Base-by-base conservation (phyloP, 2,113 vertebrate genomes). In the Cebidichthys violaceus region DNA sequence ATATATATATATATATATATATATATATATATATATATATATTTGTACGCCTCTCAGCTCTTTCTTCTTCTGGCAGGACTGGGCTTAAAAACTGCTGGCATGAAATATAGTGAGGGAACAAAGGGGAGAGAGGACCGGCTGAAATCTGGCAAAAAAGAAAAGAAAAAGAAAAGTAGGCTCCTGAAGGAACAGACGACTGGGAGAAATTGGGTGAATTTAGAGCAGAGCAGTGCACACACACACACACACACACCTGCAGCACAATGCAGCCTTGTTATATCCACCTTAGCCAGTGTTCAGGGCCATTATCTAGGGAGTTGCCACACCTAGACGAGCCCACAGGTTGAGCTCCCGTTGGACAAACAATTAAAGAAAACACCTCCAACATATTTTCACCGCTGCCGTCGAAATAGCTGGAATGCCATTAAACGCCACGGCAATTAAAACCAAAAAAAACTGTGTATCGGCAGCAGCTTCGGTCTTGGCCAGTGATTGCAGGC, bases 261-360 rank as follows among this genome's bases (percentile, higher is more conserved):
- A 89, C 79, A 92, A 72, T 87, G 75, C 72, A 75, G 88, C 79
- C 86, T 89, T 91, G 86, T 90, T 84, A 59, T 13, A 61, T 76
- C 71, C 77, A 82, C 80, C 43, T 64, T 86, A 91, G 73, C 61
- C 81, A 92, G 66, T 91, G 87, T 92, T 93, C 77, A 66, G 80
- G 85, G 75, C 79, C 90, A 90, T 89, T 91, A 86, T 88, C 89
- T 86, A 80, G 78, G 82, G 79, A 71, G 74, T 54, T 65, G 67
- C 89, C 93, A 92, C 92, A 90, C 87, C 90, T 91, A 88, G 31
- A 89, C 45, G 39, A 77, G 70, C 62, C 79, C 77, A 71, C 71
- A 72, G 72, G 61, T 75, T 41, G 79, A 83, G 59, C 86, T 73
- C 17, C 10, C 79, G 76, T 60, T 79, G 43, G n/a, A 73, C 77